phyloP scores from a whole-genome alignment of 2,797 vertebrate genomes.

The Pelodytes ibericus region DNA sequence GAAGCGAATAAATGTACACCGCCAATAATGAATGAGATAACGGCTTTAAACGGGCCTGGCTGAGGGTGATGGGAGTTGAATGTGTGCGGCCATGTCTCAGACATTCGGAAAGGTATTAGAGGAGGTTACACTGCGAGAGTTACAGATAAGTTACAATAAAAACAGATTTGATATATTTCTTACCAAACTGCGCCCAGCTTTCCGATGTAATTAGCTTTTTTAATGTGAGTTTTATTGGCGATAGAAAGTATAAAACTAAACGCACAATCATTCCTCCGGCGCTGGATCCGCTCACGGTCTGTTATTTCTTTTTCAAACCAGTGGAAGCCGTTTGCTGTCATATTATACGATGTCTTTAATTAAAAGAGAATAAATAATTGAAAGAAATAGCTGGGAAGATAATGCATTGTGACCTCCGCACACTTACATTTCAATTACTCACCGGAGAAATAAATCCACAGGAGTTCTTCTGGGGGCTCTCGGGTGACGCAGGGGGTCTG shows the following conservation, averaged over 20 bases:
- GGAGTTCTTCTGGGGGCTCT: too few relatives aligned
- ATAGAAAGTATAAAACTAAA: constrained; percentile 9
- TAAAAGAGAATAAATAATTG: constrained; percentile 33
- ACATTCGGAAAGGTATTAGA: too few relatives aligned
- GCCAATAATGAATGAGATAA: too few relatives aligned
- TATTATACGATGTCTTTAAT: constrained; percentile 60
- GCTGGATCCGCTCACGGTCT: constrained; percentile 72
- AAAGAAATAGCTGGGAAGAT: constrained; percentile 1
- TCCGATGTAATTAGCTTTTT: constrained; percentile 17
- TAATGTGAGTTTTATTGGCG: constrained; percentile 3
- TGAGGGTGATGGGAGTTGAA: too few relatives aligned
- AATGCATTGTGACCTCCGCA: background rate
- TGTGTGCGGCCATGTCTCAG: too few relatives aligned
- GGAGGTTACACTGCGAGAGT: too few relatives aligned
- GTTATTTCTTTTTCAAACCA: constrained; percentile 70
- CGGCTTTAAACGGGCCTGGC: too few relatives aligned
- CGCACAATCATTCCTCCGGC: constrained; percentile 55
- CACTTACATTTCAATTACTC: background rate
- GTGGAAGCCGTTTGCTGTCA: constrained; percentile 67
- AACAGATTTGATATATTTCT: too few relatives aligned
- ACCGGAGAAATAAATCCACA: background rate
- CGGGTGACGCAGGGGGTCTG: too few relatives aligned
- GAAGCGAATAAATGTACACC: too few relatives aligned
- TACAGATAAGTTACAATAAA: too few relatives aligned
- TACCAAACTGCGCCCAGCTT: background rate